Evolutionary conservation across 2,797 vertebrate species (phyloP), one percentile per base, ranked within the genome.

Genomic region (Ispidina lecontei): DNA sequence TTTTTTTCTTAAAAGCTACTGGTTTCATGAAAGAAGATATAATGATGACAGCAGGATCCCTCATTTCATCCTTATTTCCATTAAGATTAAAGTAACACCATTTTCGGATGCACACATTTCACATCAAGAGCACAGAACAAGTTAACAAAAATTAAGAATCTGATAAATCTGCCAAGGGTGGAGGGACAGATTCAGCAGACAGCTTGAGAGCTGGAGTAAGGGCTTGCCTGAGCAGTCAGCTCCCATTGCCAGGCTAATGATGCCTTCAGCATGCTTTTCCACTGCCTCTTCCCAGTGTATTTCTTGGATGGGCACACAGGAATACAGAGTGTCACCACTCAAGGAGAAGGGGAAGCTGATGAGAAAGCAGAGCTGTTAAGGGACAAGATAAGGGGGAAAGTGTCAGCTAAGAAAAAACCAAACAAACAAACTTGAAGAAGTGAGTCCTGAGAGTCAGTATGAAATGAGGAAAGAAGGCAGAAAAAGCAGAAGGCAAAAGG

Each of bases 1-100:
- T 70, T 89, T 64, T 87, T 82, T 63, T 37, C 70, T 80, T 72
- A 65, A 86, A 80, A 90, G 67, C 12, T 52, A 67, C 56, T 65
- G 51, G 43, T 79, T 91, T 84, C n/a, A 67, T 75, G 35, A 86
- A 81, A 72, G 28, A 68, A 35, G 10, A 56, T 60, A 60, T 19
- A 56, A 92, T 47, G 26, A 65, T 81, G 47, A 35, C 52, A 92
- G 47, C 8, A 5, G 28, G 31, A 85, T 72, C 41, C 35, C 75
- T 75, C 2, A 79, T 51, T 74, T 78, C 39, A 81, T 84, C 46
- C 59, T 67, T 49, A 62, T 75, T 91, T 84, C 44, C 47, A 63
- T 65, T 26, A 86, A 84, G 63, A 87, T 55, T 69, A 69, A 91
- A 89, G 26, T 39, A 67, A 46, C 11, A 64, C 37, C 3, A 43